These are phyloP conservation scores for Brachionus angularis DNA, from an alignment of 1,140 invertebrate species.

Conservation along the genomic window DNA sequence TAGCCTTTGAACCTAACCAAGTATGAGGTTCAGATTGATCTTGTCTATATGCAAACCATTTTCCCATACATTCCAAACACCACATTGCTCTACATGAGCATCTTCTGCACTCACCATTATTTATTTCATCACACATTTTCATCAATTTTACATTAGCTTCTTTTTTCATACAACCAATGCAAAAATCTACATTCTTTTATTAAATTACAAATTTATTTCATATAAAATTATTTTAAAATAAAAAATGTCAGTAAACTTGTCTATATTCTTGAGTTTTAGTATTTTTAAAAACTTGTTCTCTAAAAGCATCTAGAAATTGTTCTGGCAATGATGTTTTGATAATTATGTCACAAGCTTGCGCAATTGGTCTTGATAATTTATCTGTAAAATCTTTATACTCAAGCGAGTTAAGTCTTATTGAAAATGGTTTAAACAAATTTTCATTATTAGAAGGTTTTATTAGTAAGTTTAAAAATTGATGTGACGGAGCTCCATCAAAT, in stretches of 20 bases:
- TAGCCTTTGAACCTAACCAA: slow-evolving; percentile 78
- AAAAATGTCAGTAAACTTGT: slow-evolving; percentile 1
- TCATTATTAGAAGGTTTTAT: neutral
- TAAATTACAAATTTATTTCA: slow-evolving; percentile 44
- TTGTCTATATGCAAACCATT: slow-evolving; percentile 78
- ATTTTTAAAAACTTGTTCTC: slow-evolving; percentile 70
- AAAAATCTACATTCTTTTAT: slow-evolving; percentile 70
- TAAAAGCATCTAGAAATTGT: slow-evolving; percentile 76
- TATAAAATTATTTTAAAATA: slow-evolving; percentile 34
- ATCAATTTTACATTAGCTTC: slow-evolving; percentile 74
- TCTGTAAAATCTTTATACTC: slow-evolving; percentile 75
- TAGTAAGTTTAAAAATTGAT: slow-evolving; percentile 73
- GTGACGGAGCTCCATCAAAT: slow-evolving; percentile 46
- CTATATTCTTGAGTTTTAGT: slow-evolving; percentile 50
- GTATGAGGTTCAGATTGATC: slow-evolving; percentile 67
- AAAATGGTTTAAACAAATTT: slow-evolving; percentile 19
- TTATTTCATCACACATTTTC: slow-evolving; percentile 64
- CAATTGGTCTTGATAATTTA: slow-evolving; percentile 68
- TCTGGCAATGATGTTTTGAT: slow-evolving; percentile 75
- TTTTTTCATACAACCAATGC: slow-evolving; percentile 80
- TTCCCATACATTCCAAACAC: slow-evolving; percentile 71
- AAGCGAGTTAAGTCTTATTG: slow-evolving; percentile 67
- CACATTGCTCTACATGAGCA: slow-evolving; percentile 79
- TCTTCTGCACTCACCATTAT: slow-evolving; percentile 59
- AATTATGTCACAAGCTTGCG: slow-evolving; percentile 70